phyloP scores from a whole-genome alignment of 2,113 vertebrate genomes.

The Okapia johnstoni region DNA sequence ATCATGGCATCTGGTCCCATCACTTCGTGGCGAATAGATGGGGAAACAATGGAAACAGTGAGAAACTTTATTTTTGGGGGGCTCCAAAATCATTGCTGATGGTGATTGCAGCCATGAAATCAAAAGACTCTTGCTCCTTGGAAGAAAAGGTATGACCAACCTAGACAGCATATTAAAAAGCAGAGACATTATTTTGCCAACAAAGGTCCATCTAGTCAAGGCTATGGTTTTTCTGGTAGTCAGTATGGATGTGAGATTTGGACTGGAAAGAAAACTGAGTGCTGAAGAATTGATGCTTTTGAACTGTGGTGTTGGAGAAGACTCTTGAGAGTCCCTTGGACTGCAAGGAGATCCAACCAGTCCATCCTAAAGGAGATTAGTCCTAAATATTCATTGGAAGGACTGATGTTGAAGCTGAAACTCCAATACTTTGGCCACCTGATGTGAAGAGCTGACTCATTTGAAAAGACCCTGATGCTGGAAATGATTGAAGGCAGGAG shows the following conservation, averaged over 20 bases:
- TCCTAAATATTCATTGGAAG: background rate
- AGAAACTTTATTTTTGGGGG: background rate
- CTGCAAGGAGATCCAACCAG: background rate
- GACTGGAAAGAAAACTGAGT: background rate
- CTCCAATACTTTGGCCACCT: background rate
- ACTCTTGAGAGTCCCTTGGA: background rate
- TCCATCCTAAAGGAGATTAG: background rate
- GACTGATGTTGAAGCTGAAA: background rate
- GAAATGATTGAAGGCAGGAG: background rate
- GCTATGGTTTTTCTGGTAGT: background rate
- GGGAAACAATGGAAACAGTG: background rate
- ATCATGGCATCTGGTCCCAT: background rate
- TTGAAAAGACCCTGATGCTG: background rate
- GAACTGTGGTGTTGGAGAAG: background rate
- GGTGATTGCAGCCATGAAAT: background rate
- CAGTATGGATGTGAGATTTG: background rate
- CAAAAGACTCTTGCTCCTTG: background rate
- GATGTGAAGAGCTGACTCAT: background rate
- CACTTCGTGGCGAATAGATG: background rate
- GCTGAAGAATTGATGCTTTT: background rate
- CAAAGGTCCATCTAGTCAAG: background rate
- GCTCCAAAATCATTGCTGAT: background rate
- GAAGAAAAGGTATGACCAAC: background rate
- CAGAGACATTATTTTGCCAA: background rate
- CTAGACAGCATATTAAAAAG: background rate